Evolutionary conservation across 1,140 invertebrate species (phyloP).

Genomic region (Dendroctonus ponderosae): DNA sequence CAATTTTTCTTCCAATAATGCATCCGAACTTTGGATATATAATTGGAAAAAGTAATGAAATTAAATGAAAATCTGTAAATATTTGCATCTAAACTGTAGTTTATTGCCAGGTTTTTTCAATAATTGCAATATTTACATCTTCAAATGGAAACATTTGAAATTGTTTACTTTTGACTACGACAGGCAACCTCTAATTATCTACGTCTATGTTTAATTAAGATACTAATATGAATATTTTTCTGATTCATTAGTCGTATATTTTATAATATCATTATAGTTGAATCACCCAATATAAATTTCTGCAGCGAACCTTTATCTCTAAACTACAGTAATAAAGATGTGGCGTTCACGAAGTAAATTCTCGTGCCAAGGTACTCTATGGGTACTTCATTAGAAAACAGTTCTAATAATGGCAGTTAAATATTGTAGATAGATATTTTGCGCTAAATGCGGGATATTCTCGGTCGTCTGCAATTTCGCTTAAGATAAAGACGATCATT

Average conservation of each 20-base stretch:
- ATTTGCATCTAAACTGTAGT: too few species aligned
- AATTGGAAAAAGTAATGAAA: too few species aligned
- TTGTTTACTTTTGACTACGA: too few species aligned
- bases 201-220: too few species aligned
- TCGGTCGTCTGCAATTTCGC: slow-evolving; percentile 8
- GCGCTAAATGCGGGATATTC: slow-evolving; percentile 23
- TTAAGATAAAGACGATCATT: slow-evolving; percentile 18
- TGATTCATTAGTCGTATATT: not conserved
- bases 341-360: slow-evolving; percentile 18
- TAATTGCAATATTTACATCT: too few species aligned
- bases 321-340: slow-evolving; percentile 11
- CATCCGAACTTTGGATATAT: too few species aligned
- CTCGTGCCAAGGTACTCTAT: slow-evolving; percentile 11
- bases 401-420: slow-evolving; percentile 26
- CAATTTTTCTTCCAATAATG: too few species aligned
- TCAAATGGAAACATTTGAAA: too few species aligned
- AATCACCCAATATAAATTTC: not conserved
- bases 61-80: too few species aligned
- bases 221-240: not conserved
- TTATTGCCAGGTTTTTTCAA: too few species aligned
- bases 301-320: slow-evolving; percentile 1
- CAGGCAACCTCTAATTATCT: too few species aligned
- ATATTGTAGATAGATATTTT: slow-evolving; percentile 25
- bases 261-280: slow-evolving; percentile 5
- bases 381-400: slow-evolving; percentile 28